Base-by-base conservation (phyloP, 2,888 invertebrate genomes). In the Drosophila atripex region DNA sequence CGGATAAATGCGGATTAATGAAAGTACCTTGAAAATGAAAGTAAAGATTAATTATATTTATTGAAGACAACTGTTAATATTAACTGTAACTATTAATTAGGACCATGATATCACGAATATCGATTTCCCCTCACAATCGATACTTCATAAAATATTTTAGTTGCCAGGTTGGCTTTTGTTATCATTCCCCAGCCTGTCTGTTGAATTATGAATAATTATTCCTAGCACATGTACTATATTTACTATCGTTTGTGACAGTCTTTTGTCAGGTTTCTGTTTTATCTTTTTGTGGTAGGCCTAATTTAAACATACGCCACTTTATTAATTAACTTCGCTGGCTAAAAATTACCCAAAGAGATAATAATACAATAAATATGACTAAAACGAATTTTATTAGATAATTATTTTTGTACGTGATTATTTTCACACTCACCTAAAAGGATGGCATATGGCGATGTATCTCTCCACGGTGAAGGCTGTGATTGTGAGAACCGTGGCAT, bases 401-500 rank as follows among this genome's bases (percentile, higher is more conserved):
- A 35, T 35, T 14, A 14, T 35, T 14, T n/a, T n/a, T 35, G 2
- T 12, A 12, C 9, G 21, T 21, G 21, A 12, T 21, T 11, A 3
- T 12, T 12, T 0, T 52, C 25, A 28, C 18, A 87, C 90, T 89
- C 76, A 92, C 91, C 91, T 89, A 72, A 97, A 96, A 0, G 97
- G 97, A 88, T 96, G 95, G 87, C 96, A 97, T 79, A 97, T 97
- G 5, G 97, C 97, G 38, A 97, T 94, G 89, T 97, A 98, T 71
- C 97, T 93, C 90, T 98, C 97, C 12, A 97, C 95, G 0, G 96
- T 97, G 90, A 97, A 97, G 2, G 97, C 96, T 0, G 97, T 96
- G 84, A 97, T 97, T 11, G 95, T 96, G 71, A 96, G 91, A 1
- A 97, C 97, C 0, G 97, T 97, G 0, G 96, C 96, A 89, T 96